Percentiles rank a stretch among this genome's conserved stretches.
Evolutionary conservation across 1,140 invertebrate genomes (phyloP).

Genomic region (roundworm (Caenorhabditis elegans)): WBcel235 BX284605.5:11448001-11448500

Average conservation of each 20-base stretch:
- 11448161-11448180: constrained; percentile 46
- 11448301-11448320: no score
- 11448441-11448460: constrained; percentile 62
- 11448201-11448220: constrained; percentile 54
- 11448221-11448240: no score
- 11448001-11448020: not conserved
- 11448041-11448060: constrained; percentile 34
- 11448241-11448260: no score
- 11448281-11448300: no score
- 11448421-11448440: constrained; percentile 58
- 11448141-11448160: constrained; percentile 44
- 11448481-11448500: not conserved
- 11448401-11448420: constrained; percentile 58
- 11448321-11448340: constrained; percentile 57
- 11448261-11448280: no score
- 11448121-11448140: constrained; percentile 10
- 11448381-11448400: constrained; percentile 56
- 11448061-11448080: constrained; percentile 37
- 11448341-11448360: constrained; percentile 58
- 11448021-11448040: not conserved
- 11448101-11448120: constrained; percentile 13
- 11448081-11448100: not conserved
- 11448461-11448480: constrained; percentile 54
- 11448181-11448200: constrained; percentile 55
- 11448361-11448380: constrained; percentile 64